A percentile compares a stretch with the other conserved stretches of the same genome.
Evolutionary conservation across 1,140 invertebrate genomes (phyloP).

Genomic region (Drosophila mauritiana): DNA sequence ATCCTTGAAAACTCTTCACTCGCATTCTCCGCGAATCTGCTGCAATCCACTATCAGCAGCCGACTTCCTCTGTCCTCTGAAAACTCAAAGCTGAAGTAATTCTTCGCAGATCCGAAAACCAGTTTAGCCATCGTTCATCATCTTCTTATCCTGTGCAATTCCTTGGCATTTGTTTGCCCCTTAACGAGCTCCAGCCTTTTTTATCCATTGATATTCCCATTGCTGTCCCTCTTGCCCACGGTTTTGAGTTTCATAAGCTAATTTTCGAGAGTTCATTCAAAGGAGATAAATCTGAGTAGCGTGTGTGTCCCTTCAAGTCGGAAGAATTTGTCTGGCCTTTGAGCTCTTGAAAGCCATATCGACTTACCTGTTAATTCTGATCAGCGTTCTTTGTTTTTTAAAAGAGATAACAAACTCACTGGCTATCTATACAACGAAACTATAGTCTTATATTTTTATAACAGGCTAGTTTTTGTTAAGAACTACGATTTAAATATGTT

Average conservation of each 20-base stretch:
- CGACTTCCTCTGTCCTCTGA: slow-evolving; percentile 33
- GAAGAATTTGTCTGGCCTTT: slow-evolving; percentile 35
- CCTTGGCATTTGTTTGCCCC: slow-evolving; percentile 32
- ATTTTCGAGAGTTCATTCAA: slow-evolving; percentile 43
- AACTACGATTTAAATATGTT: no score
- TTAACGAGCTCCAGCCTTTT: slow-evolving; percentile 31
- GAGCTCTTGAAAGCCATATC: slow-evolving; percentile 19
- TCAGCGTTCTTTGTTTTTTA: slow-evolving; percentile 5
- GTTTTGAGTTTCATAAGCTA: slow-evolving; percentile 48
- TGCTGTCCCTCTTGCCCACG: slow-evolving; percentile 1
- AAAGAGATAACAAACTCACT: not conserved
- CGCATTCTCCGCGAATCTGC: slow-evolving; percentile 25
- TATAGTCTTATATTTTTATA: not conserved
- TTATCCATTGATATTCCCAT: slow-evolving; percentile 33
- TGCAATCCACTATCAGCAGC: slow-evolving; percentile 35
- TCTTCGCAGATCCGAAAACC: slow-evolving; percentile 32
- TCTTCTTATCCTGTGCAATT: slow-evolving; percentile 35
- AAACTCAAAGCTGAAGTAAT: slow-evolving; percentile 24
- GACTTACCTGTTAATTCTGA: slow-evolving; percentile 20
- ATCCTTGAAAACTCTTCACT: slow-evolving; percentile 22
- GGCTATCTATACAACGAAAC: not conserved
- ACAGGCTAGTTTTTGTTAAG: not conserved
- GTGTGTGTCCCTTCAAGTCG: slow-evolving; percentile 41
- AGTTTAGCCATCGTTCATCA: slow-evolving; percentile 41
- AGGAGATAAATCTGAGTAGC: slow-evolving; percentile 43